A percentile compares a stretch with the other conserved stretches of the same genome.
Evolutionary conservation across 2,888 invertebrate species (phyloP).

Genomic region (Lottia scabra): DNA sequence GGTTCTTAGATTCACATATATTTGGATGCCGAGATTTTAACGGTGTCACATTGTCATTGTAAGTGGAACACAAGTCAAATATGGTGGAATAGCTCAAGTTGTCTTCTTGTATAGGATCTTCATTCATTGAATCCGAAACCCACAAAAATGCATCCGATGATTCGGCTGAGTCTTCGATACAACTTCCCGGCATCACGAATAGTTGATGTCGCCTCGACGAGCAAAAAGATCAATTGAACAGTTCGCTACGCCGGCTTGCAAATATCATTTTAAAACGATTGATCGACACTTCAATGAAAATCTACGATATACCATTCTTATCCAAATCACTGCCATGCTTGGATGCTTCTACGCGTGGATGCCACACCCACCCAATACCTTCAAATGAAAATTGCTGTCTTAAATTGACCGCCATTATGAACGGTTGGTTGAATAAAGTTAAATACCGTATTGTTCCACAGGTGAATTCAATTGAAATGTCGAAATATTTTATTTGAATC

Average conservation of each 20-base stretch:
- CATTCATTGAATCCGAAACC: no score
- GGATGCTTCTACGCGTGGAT: background rate
- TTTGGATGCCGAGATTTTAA: background rate
- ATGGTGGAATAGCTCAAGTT: background rate
- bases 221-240: no score
- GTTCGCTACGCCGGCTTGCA: no score
- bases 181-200: no score
- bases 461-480: no score
- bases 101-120: background rate
- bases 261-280: no score
- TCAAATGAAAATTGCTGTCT: background rate
- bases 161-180: no score
- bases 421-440: background rate
- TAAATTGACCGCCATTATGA: constrained; percentile 2
- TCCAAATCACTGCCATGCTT: background rate
- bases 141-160: no score
- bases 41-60: background rate
- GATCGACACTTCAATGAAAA: no score
- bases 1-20: background rate
- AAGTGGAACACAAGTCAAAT: background rate
- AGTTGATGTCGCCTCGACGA: no score
- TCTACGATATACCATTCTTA: background rate
- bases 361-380: background rate
- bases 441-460: background rate
- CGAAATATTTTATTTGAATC: no score